Conservation (phyloP, 2,888 invertebrate genomes). For the Pachycephus smyrnensis region DNA sequence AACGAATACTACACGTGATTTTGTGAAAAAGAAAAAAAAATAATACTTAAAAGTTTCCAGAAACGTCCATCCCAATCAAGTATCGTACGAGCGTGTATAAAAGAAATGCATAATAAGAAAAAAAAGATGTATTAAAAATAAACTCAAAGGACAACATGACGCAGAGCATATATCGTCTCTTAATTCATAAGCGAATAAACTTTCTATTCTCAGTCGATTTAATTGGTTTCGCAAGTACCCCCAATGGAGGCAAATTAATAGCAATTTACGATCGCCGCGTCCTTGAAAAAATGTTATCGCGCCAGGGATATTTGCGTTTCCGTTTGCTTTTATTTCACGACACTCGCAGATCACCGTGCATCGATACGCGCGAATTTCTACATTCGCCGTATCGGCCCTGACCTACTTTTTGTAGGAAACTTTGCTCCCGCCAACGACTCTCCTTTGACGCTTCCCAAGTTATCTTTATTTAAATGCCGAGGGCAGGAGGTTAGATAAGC, state of each 20-base stretch:
- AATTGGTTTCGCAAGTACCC: conserved; percentile 6
- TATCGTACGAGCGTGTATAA: too few relatives aligned
- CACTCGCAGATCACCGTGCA: conserved; percentile 7
- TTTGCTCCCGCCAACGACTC: conserved; percentile 34
- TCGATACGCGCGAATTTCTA: conserved; percentile 21
- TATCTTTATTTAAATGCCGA: conserved; percentile 45
- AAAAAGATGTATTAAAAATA: background rate
- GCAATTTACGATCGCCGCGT: conserved; percentile 13
- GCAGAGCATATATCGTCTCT: background rate
- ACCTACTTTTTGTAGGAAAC: conserved; percentile 46
- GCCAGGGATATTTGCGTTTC: background rate
- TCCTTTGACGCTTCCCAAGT: conserved; percentile 34
- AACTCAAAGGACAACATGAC: background rate
- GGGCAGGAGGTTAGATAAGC: conserved; percentile 50
- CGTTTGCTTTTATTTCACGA: background rate
- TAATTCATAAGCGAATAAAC: conserved; percentile 14
- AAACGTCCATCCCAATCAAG: background rate
- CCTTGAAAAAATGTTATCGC: conserved; percentile 1
- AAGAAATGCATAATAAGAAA: background rate
- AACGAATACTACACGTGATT: too few relatives aligned
- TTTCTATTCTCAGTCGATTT: conserved; percentile 12
- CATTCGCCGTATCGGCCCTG: conserved; percentile 34
- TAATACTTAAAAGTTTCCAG: too few relatives aligned
- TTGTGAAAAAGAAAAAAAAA: too few relatives aligned
- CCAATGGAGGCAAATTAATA: conserved; percentile 18